Evolutionary conservation across 1,140 invertebrate species (phyloP).

Genomic region (Adoxophyes honmai): DNA sequence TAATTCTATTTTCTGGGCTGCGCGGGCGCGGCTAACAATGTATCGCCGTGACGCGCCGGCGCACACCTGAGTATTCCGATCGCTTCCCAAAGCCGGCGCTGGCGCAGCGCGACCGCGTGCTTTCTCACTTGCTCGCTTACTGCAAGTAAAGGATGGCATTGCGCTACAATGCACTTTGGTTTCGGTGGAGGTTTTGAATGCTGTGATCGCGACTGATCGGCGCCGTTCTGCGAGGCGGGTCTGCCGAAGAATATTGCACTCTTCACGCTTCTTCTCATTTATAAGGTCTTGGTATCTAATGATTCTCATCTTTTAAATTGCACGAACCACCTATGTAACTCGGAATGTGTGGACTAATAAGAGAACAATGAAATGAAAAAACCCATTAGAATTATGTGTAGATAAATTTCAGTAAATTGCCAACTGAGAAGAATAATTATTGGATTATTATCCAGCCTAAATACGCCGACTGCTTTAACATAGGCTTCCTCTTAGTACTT

Average conservation of each 20-base stretch:
- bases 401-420: too few relatives aligned
- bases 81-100: slow-evolving; percentile 5
- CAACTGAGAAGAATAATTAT: too few relatives aligned
- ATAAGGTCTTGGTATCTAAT: too few relatives aligned
- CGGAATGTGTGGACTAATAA: too few relatives aligned
- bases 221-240: background rate
- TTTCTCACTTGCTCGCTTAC: background rate
- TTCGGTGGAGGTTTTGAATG: background rate
- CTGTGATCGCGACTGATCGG: slow-evolving; percentile 9
- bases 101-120: background rate
- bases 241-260: background rate
- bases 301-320: too few relatives aligned
- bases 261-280: background rate
- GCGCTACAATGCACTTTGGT: background rate
- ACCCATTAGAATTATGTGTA: too few relatives aligned
- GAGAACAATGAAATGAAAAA: too few relatives aligned
- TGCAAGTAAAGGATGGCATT: background rate
- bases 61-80: slow-evolving; percentile 70
- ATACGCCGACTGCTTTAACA: too few relatives aligned
- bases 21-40: slow-evolving; percentile 49
- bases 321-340: too few relatives aligned
- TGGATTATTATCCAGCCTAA: too few relatives aligned
- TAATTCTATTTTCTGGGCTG: slow-evolving; percentile 66
- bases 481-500: too few relatives aligned
- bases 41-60: slow-evolving; percentile 39